Evolutionary conservation across 2,797 vertebrate genomes (phyloP), one percentile per base, ranked within the genome.

Genomic region (Chromis chromis): DNA sequence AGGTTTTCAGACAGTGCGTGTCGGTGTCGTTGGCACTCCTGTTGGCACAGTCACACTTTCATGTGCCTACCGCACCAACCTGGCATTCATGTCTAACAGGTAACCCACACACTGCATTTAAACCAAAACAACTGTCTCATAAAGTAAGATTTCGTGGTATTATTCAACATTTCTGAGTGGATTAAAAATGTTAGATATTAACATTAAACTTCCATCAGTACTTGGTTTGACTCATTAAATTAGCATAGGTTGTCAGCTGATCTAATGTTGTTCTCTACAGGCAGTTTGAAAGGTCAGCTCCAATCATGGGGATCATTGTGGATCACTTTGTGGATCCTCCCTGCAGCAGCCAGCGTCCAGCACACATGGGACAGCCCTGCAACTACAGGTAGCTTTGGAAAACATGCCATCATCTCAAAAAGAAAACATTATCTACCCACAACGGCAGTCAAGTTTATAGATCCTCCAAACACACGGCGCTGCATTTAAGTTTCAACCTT

Each of bases 301-400:
- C 98, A 27, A 99, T 99, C 94, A 98, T 99, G 98, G 98, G 97
- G 61, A 99, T 99, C 92, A 99, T 99, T 70, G 97, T 98, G 89
- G 98, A 99, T 92, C 98, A 99, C 92, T 99, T 99, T 87, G 96
- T 99, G 93, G 98, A 99, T 89, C 96, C 96, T 86, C 97, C 97
- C 79, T 95, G 95, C 67, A 86, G 95, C 88, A 94, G 95, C 91
- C 96, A 97, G 95, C 96, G 97, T 17, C 84, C 86, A 1, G 72
- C 79, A 11, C 84, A 70, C 67, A 79, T 91, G 84, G 92, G 92
- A 1, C 92, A 93, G 21, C 93, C 90, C 62, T 94, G 93, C 88
- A 94, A 92, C 84, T 94, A 91, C 90, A 93, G 90, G 93, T 93
- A 68, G 8, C 3, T 11, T 9, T 1, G 1, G 3, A 11, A 40